These are phyloP conservation scores for Montipora sp. DNA, from an alignment of 64 coral and sea anemone genomes.

Conservation along the genomic window DNA sequence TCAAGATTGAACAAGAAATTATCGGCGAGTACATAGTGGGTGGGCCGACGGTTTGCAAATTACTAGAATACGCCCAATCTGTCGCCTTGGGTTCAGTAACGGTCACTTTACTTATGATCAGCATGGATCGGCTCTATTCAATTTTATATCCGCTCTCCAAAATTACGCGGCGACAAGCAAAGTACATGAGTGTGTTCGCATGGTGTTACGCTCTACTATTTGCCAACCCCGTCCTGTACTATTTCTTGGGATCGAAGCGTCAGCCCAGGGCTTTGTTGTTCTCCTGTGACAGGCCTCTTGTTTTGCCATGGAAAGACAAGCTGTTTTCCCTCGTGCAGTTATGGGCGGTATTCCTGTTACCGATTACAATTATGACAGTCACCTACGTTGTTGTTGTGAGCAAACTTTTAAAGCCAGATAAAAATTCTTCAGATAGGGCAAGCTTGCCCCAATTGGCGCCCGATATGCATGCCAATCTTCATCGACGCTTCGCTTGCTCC, in stretches of 20 bases:
- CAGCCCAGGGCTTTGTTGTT: constrained; percentile 75
- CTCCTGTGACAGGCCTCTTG: constrained; percentile 39
- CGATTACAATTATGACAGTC: constrained; percentile 70
- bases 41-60: constrained; percentile 76
- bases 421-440: constrained; percentile 23
- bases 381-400: constrained; percentile 81
- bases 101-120: constrained; percentile 89
- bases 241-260: constrained; percentile 76
- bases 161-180: constrained; percentile 94
- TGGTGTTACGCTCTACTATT: constrained; percentile 93
- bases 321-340: constrained; percentile 87
- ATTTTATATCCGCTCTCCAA: constrained; percentile 92
- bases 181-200: constrained; percentile 92
- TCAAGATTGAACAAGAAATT: constrained; percentile 84
- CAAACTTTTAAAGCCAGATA: constrained; percentile 58
- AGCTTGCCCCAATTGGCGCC: constrained; percentile 33
- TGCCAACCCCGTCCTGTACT: constrained; percentile 90
- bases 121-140: constrained; percentile 88
- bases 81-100: constrained; percentile 84
- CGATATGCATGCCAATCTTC: constrained; percentile 49
- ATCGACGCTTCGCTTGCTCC: constrained; percentile 69
- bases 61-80: constrained; percentile 91
- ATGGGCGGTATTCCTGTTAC: constrained; percentile 79
- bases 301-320: constrained; percentile 77
- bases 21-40: constrained; percentile 57